Percentiles rank a stretch among this genome's conserved stretches.
Conservation (phyloP, 1,140 invertebrate genomes). For the Neodiprion lecontei region DNA sequence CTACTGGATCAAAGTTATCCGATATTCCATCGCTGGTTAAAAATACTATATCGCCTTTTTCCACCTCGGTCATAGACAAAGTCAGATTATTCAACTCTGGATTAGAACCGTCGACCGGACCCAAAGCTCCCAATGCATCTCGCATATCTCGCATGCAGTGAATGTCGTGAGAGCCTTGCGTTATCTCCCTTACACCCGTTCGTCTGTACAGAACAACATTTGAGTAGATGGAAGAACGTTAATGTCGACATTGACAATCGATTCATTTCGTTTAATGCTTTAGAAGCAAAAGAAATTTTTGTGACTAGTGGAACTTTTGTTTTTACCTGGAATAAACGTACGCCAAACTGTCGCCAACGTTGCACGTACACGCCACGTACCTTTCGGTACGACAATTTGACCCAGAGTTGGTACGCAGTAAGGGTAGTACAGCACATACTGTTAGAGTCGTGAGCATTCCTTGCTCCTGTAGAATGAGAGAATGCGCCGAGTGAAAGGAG, state of each 20-base stretch:
- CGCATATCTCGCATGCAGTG: constrained; percentile 89
- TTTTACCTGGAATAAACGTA: constrained; percentile 80
- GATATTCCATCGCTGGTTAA: constrained; percentile 92
- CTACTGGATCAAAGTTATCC: constrained; percentile 94
- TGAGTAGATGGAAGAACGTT: constrained; percentile 16
- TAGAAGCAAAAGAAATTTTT: too few relatives aligned
- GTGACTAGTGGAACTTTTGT: too few relatives aligned
- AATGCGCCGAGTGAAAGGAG: constrained; percentile 88
- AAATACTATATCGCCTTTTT: constrained; percentile 86
- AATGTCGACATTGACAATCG: too few relatives aligned
- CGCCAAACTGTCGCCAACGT: constrained; percentile 89
- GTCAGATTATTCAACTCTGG: constrained; percentile 92
- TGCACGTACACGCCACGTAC: constrained; percentile 87
- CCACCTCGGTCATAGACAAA: constrained; percentile 85
- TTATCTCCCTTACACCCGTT: constrained; percentile 54
- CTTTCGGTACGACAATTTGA: constrained; percentile 45
- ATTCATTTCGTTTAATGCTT: too few relatives aligned
- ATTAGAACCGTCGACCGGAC: constrained; percentile 87
- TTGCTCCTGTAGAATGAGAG: constrained; percentile 85
- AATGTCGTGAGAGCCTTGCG: constrained; percentile 86
- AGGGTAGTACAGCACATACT: constrained; percentile 77
- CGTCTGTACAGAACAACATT: constrained; percentile 35
- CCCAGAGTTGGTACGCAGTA: constrained; percentile 48
- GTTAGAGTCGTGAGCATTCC: constrained; percentile 89
- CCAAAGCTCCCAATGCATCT: constrained; percentile 88